Conservation (phyloP, 1,140 invertebrate genomes). For the Anastatus disparis region DNA sequence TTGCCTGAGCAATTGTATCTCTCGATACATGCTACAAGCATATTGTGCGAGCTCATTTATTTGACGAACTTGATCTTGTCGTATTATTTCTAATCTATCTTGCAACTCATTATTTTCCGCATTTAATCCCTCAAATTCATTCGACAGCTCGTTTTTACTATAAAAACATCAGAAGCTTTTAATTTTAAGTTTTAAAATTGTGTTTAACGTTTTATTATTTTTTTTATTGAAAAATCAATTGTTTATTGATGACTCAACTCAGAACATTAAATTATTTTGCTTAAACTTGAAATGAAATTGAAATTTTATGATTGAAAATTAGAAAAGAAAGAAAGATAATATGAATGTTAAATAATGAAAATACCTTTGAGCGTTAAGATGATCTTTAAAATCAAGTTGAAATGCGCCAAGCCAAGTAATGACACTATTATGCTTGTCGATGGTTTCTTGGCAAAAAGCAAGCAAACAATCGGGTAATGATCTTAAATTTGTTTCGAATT, state of each 20-base stretch:
- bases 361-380: no score
- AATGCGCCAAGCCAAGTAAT: constrained; percentile 39
- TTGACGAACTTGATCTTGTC: background rate
- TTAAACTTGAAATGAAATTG: no score
- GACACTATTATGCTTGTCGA: constrained; percentile 45
- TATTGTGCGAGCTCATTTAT: background rate
- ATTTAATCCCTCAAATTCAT: background rate
- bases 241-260: no score
- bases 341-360: no score
- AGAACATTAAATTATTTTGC: no score
- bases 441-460: constrained; percentile 38
- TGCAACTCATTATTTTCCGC: background rate
- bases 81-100: background rate
- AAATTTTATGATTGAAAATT: no score
- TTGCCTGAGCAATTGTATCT: background rate
- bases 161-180: no score
- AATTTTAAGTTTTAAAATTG: no score
- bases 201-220: no score
- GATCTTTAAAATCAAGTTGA: no score
- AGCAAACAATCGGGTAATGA: constrained; percentile 37
- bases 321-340: no score
- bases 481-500: constrained; percentile 40
- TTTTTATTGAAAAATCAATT: no score
- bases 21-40: background rate
- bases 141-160: background rate